These are phyloP conservation scores for Mesocricetus auratus DNA, from an alignment of 2,113 vertebrate genomes.

Conservation along the genomic window DNA sequence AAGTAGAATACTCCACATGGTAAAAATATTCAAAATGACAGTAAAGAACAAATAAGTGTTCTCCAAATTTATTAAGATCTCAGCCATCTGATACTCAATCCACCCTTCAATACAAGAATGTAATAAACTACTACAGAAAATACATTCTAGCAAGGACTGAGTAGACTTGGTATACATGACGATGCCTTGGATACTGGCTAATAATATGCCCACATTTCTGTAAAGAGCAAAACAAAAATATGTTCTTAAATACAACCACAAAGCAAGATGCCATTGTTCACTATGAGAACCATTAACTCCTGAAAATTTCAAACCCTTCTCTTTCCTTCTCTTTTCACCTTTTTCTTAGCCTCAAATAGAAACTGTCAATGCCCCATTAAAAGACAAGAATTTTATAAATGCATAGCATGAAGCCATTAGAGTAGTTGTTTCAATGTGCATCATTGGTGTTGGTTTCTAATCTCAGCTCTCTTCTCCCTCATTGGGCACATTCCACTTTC, in stretches of 20 bases:
- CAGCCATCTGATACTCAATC: background rate
- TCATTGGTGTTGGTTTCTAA: slow-evolving; percentile 62
- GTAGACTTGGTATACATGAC: background rate
- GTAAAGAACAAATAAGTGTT: background rate
- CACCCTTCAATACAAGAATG: background rate
- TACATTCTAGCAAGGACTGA: background rate
- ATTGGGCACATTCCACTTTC: slow-evolving; percentile 51
- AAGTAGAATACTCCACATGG: background rate
- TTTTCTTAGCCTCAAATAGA: background rate
- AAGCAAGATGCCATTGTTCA: background rate
- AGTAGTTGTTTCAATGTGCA: slow-evolving; percentile 52
- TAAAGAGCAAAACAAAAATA: background rate
- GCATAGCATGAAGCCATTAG: slow-evolving; percentile 1
- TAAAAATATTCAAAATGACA: background rate
- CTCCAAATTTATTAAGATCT: background rate
- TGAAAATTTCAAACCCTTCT: slow-evolving; percentile 13
- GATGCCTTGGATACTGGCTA: background rate
- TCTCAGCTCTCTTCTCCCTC: slow-evolving; percentile 65
- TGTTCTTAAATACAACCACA: background rate
- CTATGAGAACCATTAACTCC: background rate
- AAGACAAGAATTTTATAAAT: slow-evolving; percentile 47
- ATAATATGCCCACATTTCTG: background rate
- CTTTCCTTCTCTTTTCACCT: background rate
- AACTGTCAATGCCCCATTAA: background rate
- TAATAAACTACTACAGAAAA: background rate